These are phyloP conservation scores for Pseudorectes ferrugineus DNA, from an alignment of 2,113 vertebrate species.

Conservation along the genomic window DNA sequence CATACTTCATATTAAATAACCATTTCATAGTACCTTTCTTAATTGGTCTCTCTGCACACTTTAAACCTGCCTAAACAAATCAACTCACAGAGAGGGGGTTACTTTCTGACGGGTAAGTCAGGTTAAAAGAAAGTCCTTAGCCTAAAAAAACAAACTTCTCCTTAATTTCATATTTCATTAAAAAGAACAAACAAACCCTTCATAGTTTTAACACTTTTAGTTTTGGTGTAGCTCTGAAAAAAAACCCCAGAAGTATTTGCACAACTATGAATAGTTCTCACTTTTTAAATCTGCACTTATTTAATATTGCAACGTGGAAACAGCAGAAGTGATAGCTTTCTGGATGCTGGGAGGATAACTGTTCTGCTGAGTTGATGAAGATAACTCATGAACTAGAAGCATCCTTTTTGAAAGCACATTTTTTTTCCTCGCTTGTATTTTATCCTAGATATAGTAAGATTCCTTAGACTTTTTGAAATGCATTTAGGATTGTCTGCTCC, in stretches of 20 bases:
- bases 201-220: neutral
- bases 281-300: rapidly evolving
- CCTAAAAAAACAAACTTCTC: neutral
- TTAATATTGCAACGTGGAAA: neutral
- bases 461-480: neutral
- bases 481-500: neutral
- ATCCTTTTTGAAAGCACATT: neutral
- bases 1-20: neutral
- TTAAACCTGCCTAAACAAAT: neutral
- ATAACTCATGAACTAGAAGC: neutral
- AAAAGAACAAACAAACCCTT: neutral
- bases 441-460: neutral
- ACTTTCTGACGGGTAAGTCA: neutral
- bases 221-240: neutral
- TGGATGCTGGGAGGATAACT: neutral
- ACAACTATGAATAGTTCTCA: neutral
- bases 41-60: neutral
- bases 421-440: neutral
- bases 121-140: neutral
- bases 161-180: neutral
- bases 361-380: neutral
- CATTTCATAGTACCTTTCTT: neutral
- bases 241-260: rapidly evolving
- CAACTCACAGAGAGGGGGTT: neutral
- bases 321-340: neutral